A percentile compares a stretch with the other conserved stretches of the same genome.
Conservation (phyloP, 2,797 vertebrate species). For the Choloepus didactylus region DNA sequence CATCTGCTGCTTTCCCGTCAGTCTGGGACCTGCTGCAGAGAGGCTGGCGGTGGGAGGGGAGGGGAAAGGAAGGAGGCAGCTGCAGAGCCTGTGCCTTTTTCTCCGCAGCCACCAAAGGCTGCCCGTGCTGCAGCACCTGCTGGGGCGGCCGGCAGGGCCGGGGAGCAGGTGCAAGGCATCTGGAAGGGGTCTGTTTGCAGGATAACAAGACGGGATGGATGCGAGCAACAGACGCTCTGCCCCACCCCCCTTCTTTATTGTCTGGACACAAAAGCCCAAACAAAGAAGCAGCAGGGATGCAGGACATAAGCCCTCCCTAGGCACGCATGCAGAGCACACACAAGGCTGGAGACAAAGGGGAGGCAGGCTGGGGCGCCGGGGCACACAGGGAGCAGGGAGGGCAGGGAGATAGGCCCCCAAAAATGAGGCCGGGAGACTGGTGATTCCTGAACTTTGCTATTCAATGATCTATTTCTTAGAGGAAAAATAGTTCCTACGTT, state of each 20-base stretch:
- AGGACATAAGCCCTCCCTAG: fast-evolving
- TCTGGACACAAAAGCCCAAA: constrained; percentile 74
- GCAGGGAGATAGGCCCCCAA: neutral
- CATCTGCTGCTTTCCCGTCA: neutral
- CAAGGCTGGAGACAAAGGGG: neutral
- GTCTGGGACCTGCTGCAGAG: neutral
- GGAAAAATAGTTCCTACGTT: neutral
- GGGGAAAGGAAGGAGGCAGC: neutral
- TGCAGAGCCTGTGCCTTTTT: neutral
- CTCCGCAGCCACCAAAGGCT: neutral
- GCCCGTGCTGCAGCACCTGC: constrained; percentile 68
- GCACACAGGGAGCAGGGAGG: neutral
- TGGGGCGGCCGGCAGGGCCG: neutral
- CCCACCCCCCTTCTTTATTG: neutral
- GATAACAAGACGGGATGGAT: neutral
- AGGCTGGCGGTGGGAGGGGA: neutral
- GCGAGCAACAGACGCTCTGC: neutral
- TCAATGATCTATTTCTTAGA: neutral
- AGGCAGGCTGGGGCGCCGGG: neutral
- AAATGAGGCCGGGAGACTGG: neutral
- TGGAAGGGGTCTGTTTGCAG: constrained; percentile 69
- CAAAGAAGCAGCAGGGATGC: constrained; percentile 54
- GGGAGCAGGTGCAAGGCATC: constrained; percentile 75
- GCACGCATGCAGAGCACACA: neutral
- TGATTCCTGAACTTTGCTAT: fast-evolving